Evolutionary conservation across 2,797 vertebrate genomes (phyloP), one percentile per base, ranked within the genome.

Genomic region (Sebastes vulpes): DNA sequence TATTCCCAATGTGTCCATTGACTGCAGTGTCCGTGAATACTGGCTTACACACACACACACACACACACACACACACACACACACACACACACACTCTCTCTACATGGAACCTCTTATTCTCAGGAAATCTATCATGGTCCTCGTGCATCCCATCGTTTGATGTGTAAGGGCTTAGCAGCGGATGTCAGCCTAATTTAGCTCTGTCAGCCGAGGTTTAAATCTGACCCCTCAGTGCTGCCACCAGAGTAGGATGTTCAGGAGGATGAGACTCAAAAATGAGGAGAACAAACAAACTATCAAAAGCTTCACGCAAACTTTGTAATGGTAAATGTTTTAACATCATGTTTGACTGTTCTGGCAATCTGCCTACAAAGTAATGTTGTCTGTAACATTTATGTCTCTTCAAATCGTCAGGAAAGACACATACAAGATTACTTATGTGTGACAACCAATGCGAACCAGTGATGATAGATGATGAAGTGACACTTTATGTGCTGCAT

Each of bases 111-210:
- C 59, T 74, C 38, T 12, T 71, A 3, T 50, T 68, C 69, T 78
- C 12, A 53, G 63, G 63, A 74, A 79, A 73, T 81, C 63, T 60
- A 35, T 61, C 76, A 46, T 4, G 12, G 38, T 53, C 56, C 26
- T 66, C 21, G 1, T 63, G 79, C 20, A 26, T 75, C 70, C 78
- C 32, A 68, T 79, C 4, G 63, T 77, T 82, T 83, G 60, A 83
- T 63, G 73, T 58, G 70, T 4, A 18, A 23, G 68, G 56, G 70
- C 48, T 31, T 63, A 69, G 32, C 61, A 71, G 83, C 1, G 3
- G 67, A 78, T 79, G 81, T 80, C 60, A 28, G 70, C 28, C 50
- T 59, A 26, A 42, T 82, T 79, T 75, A 71, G 70, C 68, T 73
- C 57, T n/a, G 38, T 32, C n/a, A 63, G 38, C 18, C 3, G 2